These are phyloP conservation scores for Paratilapia polleni DNA, from an alignment of 2,113 vertebrate genomes.

Conservation along the genomic window DNA sequence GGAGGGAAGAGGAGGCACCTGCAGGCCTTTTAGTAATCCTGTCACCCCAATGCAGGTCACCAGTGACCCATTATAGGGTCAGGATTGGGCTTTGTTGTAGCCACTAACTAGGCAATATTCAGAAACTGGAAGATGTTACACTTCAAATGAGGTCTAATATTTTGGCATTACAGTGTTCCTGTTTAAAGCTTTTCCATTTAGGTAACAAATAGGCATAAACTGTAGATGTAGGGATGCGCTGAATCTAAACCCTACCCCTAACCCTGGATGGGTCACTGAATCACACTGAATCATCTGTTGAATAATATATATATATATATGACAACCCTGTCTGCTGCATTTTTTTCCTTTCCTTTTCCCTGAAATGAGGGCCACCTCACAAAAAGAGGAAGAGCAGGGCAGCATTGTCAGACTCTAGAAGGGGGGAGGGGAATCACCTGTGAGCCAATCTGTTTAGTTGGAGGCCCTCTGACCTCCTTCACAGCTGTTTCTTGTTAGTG, in stretches of 20 bases:
- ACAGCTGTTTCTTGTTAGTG: conserved; percentile 82
- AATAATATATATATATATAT: background rate
- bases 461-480: conserved; percentile 48
- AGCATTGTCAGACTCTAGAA: background rate
- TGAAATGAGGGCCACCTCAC: conserved; percentile 6
- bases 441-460: conserved; percentile 48
- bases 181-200: background rate
- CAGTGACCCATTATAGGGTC: background rate
- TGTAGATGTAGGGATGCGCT: too few relatives aligned
- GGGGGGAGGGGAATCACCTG: conserved; percentile 11
- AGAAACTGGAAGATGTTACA: background rate
- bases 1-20: background rate
- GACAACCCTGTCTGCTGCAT: background rate
- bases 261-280: too few relatives aligned
- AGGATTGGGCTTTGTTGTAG: background rate
- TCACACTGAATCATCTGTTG: background rate
- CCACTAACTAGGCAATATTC: background rate
- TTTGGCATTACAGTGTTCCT: background rate
- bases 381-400: conserved; percentile 9
- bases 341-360: background rate
- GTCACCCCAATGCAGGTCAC: background rate
- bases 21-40: background rate
- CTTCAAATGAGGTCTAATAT: background rate
- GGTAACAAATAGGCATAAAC: background rate
- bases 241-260: too few relatives aligned